These are phyloP conservation scores for Notarius lentiginosus DNA, from an alignment of 2,113 vertebrate genomes.

Conservation along the genomic window DNA sequence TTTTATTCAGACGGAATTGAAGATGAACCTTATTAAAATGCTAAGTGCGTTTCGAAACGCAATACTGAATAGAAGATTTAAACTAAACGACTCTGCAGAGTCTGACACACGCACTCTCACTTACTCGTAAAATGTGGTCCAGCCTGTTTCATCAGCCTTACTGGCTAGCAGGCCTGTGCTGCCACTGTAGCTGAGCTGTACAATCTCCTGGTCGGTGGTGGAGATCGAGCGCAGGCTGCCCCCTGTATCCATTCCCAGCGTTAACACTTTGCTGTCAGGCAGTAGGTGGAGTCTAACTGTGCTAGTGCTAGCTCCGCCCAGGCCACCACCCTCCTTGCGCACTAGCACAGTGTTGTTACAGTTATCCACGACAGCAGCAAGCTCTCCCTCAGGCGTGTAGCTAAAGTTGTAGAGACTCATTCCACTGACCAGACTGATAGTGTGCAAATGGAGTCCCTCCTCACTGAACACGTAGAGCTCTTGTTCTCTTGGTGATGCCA, in stretches of 20 bases:
- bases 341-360: conserved; percentile 92
- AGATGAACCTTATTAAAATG: conserved; percentile 9
- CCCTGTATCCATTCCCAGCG: conserved; percentile 83
- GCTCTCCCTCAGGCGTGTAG: conserved; percentile 83
- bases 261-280: conserved; percentile 94
- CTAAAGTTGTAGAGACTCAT: conserved; percentile 95
- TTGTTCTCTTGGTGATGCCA: conserved; percentile 92
- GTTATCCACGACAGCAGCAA: conserved; percentile 85
- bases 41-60: background rate
- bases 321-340: conserved; percentile 81
- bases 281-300: conserved; percentile 88
- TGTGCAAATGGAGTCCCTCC: conserved; percentile 93
- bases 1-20: conserved; percentile 1
- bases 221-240: conserved; percentile 90
- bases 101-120: conserved; percentile 58
- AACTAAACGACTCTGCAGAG: background rate
- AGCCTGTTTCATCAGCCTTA: conserved; percentile 97
- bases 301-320: conserved; percentile 78
- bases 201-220: conserved; percentile 86
- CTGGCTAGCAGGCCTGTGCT: conserved; percentile 91
- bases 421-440: conserved; percentile 92
- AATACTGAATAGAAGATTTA: background rate
- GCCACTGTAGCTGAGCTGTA: conserved; percentile 91
- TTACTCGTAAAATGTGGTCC: conserved; percentile 99
- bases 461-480: conserved; percentile 94